Evolutionary conservation across 2,113 vertebrate genomes (phyloP), one percentile per base, ranked within the genome.

Genomic region (Bubo blakistoni): DNA sequence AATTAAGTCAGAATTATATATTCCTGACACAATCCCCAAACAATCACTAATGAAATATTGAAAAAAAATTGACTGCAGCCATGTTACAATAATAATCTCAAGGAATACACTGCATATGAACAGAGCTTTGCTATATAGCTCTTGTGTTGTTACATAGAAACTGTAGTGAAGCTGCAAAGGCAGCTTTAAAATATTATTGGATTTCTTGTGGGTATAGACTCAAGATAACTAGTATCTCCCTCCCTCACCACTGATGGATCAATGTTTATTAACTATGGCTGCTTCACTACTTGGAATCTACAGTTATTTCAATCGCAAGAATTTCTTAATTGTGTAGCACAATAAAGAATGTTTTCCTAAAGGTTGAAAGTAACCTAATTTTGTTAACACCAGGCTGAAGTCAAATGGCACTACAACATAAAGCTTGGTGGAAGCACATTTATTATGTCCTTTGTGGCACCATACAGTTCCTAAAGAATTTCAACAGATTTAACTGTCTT

Each of bases 11-110:
- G 89, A 82, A 61, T 54, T 76, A 19, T 11, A 52, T 46, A n/a
- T 76, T 84, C 34, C 51, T 88, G 91, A 97, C 97, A 91, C 63
- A 94, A 88, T 51, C 62, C 59, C 91, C 78, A 92, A 92, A 86
- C 20, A 91, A 94, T 57, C 84, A 94, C 83, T 87, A 93, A 54
- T 71, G 79, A 92, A 97, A 94, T 62, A 91, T 42, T 93, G 86
- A 90, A 94, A 89, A 80, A 94, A 95, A 71, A 88, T 1, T 74
- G 86, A 95, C 61, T 94, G 55, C 57, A 74, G 92, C 65, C 69
- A 96, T 14, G 76, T 92, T 78, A 87, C 51, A 93, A 81, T 58
- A 89, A 97, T 74, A 30, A 85, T 10, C 24, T 54, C 4, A 12
- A 66, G 16, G 34, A 74, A 12, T 9, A 61, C n/a, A 13, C 26